Percentiles rank a stretch among this genome's conserved stretches.
Evolutionary conservation across 2,797 vertebrate genomes (phyloP).

Genomic region (Sebastes taczanowskii): DNA sequence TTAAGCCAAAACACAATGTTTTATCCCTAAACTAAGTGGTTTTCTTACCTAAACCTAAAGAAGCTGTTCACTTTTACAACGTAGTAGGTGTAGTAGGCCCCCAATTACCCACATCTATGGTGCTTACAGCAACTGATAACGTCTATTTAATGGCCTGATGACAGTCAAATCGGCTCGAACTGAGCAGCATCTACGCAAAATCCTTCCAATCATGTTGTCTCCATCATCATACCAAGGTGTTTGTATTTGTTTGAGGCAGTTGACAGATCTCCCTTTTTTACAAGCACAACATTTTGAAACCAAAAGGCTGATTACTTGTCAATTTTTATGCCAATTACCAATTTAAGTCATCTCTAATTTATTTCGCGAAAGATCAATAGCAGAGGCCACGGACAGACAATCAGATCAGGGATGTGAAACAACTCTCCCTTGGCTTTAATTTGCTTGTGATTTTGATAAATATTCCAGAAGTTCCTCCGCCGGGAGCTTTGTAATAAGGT

Average conservation of each 20-base stretch:
- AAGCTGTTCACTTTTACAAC: too few species aligned
- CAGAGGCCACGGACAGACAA: neutral
- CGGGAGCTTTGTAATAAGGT: constrained; percentile 14
- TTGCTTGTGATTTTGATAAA: constrained; percentile 7
- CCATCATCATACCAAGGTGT: neutral
- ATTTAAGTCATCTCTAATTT: neutral
- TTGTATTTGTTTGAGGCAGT: neutral
- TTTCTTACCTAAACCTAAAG: too few species aligned
- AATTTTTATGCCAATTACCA: too few species aligned
- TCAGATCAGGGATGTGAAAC: constrained; percentile 4
- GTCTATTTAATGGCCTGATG: too few species aligned
- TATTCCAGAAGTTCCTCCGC: neutral
- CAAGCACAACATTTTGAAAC: neutral
- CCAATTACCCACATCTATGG: too few species aligned
- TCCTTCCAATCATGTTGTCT: neutral
- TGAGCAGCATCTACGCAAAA: too few species aligned
- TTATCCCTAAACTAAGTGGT: too few species aligned
- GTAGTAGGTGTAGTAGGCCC: too few species aligned
- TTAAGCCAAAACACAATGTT: too few species aligned
- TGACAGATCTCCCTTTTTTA: fast-evolving
- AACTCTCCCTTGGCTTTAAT: neutral
- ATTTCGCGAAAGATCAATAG: fast-evolving
- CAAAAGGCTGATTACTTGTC: neutral
- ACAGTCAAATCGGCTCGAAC: too few species aligned
- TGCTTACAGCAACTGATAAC: too few species aligned